These are phyloP conservation scores for Heliopora coerulea DNA, from an alignment of 92 coral and sea anemone genomes.

Conservation along the genomic window DNA sequence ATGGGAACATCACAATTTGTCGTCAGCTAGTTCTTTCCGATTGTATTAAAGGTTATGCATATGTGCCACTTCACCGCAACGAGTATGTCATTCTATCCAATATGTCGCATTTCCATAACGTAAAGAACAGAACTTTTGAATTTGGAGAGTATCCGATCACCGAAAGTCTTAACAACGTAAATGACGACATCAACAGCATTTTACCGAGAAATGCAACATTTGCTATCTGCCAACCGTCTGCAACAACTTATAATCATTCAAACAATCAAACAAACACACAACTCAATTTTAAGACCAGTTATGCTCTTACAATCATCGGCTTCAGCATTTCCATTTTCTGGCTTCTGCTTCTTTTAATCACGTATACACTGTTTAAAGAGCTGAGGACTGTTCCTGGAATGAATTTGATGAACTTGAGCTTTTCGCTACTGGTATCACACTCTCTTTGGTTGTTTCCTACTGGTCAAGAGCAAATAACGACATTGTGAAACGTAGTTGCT, in stretches of 20 bases:
- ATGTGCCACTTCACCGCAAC: neutral
- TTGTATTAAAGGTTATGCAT: neutral
- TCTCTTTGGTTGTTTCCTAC: neutral
- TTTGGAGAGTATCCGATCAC: conserved; percentile 19
- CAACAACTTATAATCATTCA: neutral
- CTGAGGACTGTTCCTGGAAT: conserved; percentile 49
- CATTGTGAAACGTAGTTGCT: conserved; percentile 5
- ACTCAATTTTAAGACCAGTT: no score
- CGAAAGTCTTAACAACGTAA: no score
- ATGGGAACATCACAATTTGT: conserved; percentile 4
- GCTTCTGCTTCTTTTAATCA: conserved; percentile 18
- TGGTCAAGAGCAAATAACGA: neutral
- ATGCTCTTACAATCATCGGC: conserved; percentile 26
- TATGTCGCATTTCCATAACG: conserved; percentile 13
- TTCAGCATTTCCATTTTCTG: conserved; percentile 36
- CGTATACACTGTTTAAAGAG: conserved; percentile 40
- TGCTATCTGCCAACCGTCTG: neutral
- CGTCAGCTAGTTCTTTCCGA: conserved; percentile 15
- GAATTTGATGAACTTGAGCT: conserved; percentile 30
- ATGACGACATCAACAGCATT: neutral
- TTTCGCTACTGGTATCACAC: conserved; percentile 4
- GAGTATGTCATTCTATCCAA: neutral
- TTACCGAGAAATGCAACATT: neutral
- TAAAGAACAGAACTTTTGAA: neutral
- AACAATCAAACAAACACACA: no score